Evolutionary conservation across 2,888 invertebrate genomes (phyloP).

Genomic region (Athripsodes cinereus): DNA sequence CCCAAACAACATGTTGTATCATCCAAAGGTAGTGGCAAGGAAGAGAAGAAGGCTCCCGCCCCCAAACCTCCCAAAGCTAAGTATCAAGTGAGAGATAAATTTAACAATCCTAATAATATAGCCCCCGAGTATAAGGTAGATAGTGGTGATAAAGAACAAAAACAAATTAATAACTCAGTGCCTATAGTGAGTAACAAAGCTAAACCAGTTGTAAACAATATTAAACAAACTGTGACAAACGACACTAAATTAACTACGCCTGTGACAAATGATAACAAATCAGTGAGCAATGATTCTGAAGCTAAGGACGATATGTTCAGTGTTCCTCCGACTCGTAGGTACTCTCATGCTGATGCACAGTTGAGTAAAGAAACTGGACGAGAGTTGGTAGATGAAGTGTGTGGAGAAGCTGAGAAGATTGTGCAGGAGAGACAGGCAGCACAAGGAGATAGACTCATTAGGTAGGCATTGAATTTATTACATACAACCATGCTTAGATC

Average conservation of each 20-base stretch:
- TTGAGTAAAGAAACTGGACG: conserved; percentile 18
- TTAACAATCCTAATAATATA: conserved; percentile 4
- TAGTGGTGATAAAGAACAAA: neutral
- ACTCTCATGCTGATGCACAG: conserved; percentile 19
- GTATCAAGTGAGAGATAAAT: neutral
- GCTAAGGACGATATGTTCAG: neutral
- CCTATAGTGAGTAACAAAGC: neutral
- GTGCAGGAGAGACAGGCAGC: conserved; percentile 13
- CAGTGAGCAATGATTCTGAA: neutral
- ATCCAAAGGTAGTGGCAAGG: conserved; percentile 30
- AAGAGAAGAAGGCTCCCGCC: conserved; percentile 27
- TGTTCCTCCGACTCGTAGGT: neutral
- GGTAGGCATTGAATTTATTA: conserved; percentile 1
- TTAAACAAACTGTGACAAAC: conserved; percentile 34
- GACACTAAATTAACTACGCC: conserved; percentile 35
- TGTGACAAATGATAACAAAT: neutral
- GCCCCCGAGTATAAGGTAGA: neutral
- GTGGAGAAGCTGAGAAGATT: conserved; percentile 34
- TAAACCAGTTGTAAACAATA: neutral
- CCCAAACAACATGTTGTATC: conserved; percentile 28
- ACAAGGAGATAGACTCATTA: conserved; percentile 9
- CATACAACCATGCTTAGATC: too few species aligned
- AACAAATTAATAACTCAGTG: neutral
- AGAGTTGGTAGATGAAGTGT: conserved; percentile 31
- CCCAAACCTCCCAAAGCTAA: conserved; percentile 20